These are phyloP conservation scores for Botia almorhae DNA, from an alignment of 2,797 vertebrate genomes.

Conservation along the genomic window DNA sequence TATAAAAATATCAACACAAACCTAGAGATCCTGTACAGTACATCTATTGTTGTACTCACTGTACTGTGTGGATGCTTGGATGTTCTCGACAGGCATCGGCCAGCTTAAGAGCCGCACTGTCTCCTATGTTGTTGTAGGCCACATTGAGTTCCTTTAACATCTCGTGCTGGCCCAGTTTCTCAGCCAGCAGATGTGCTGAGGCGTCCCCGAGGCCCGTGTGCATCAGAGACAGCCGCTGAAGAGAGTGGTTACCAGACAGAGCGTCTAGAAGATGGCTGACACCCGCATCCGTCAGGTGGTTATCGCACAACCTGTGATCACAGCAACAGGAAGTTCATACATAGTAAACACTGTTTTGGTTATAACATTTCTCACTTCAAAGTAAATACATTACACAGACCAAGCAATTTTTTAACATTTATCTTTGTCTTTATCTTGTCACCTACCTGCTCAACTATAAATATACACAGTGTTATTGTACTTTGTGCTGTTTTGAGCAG, in stretches of 20 bases:
- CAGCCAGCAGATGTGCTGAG: slow-evolving; percentile 79
- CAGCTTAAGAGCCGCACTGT: slow-evolving; percentile 82
- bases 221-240: slow-evolving; percentile 86
- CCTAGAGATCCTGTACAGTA: neutral
- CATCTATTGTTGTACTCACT: slow-evolving; percentile 80
- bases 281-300: slow-evolving; percentile 82
- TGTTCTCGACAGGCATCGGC: slow-evolving; percentile 88
- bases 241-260: slow-evolving; percentile 81
- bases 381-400: neutral
- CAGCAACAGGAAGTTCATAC: slow-evolving; percentile 13
- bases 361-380: neutral
- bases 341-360: neutral
- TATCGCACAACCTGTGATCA: slow-evolving; percentile 82
- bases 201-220: slow-evolving; percentile 86
- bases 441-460: neutral
- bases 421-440: neutral
- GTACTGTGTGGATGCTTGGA: slow-evolving; percentile 85
- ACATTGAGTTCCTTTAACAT: slow-evolving; percentile 89
- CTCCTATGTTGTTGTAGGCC: slow-evolving; percentile 91
- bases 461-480: slow-evolving; percentile 8
- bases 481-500: slow-evolving; percentile 14
- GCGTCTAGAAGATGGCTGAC: slow-evolving; percentile 80
- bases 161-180: slow-evolving; percentile 75
- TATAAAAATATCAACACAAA: neutral
- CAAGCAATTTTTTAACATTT: neutral